Percentiles rank a stretch among this genome's conserved stretches.
phyloP scores from a whole-genome alignment of 2,113 vertebrate species.

The Sprattus sprattus region DNA sequence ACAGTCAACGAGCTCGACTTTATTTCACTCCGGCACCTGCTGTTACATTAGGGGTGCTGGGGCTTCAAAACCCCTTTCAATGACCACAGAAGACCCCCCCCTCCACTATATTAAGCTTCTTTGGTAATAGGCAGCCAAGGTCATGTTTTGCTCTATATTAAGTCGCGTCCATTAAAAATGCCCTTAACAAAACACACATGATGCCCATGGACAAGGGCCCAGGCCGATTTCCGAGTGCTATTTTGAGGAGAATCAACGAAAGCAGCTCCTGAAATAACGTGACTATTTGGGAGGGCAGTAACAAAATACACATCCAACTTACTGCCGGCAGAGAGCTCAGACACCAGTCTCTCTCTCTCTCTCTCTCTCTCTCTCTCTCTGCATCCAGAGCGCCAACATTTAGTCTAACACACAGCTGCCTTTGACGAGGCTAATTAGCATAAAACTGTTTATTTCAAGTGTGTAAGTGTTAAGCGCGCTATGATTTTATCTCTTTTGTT shows the following conservation, averaged over 20 bases:
- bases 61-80: neutral
- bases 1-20: neutral
- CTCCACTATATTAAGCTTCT: slow-evolving; percentile 6
- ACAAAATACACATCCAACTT: neutral
- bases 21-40: slow-evolving; percentile 13
- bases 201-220: neutral
- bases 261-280: slow-evolving; percentile 1
- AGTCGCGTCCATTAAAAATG: neutral
- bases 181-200: neutral
- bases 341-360: neutral
- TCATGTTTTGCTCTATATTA: slow-evolving; percentile 19
- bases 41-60: neutral
- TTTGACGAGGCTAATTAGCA: neutral
- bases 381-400: neutral
- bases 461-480: neutral
- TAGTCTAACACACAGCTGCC: slow-evolving; percentile 1
- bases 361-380: neutral
- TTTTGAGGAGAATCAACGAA: neutral
- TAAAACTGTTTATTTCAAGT: slow-evolving; percentile 17
- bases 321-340: neutral
- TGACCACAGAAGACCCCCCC: neutral
- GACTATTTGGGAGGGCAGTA: neutral
- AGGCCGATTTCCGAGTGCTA: slow-evolving; percentile 8
- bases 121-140: neutral
- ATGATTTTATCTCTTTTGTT: slow-evolving; percentile 14